Percentiles rank a stretch among this genome's conserved stretches.
Evolutionary conservation across 92 coral and sea anemone species (phyloP).

Genomic region (Galaxea fascicularis): DNA sequence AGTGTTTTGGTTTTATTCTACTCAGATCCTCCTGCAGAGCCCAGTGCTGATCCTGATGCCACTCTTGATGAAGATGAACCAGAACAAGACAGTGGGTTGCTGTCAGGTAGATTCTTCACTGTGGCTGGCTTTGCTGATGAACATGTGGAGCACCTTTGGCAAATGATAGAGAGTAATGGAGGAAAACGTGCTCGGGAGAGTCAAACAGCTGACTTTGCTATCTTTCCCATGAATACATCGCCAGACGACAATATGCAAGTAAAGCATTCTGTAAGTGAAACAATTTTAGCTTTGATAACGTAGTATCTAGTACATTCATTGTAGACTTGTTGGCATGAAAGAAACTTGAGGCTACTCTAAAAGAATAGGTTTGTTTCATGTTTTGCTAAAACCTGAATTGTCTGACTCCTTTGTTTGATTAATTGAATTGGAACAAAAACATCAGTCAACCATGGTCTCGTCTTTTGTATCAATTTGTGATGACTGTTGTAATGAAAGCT

Average conservation of each 20-base stretch:
- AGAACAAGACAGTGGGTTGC: slow-evolving; percentile 47
- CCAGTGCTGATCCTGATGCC: slow-evolving; percentile 70
- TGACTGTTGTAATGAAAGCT: too few species aligned
- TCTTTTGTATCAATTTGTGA: too few species aligned
- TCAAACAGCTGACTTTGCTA: slow-evolving; percentile 78
- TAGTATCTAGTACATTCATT: too few species aligned
- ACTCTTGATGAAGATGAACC: slow-evolving; percentile 58
- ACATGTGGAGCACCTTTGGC: slow-evolving; percentile 65
- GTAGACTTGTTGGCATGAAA: too few species aligned
- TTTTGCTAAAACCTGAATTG: too few species aligned
- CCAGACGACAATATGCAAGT: slow-evolving; percentile 45
- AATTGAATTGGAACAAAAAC: too few species aligned
- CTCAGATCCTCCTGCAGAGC: slow-evolving; percentile 14
- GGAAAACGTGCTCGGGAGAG: slow-evolving; percentile 57
- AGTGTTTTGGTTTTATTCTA: background rate
- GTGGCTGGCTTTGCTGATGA: slow-evolving; percentile 76
- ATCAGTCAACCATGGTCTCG: too few species aligned
- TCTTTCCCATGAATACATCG: slow-evolving; percentile 84
- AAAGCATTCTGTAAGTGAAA: slow-evolving; percentile 52
- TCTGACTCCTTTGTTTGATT: too few species aligned
- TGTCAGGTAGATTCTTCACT: slow-evolving; percentile 64
- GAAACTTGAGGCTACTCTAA: too few species aligned
- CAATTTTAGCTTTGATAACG: too few species aligned
- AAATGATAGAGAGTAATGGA: slow-evolving; percentile 74
- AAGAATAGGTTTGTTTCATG: too few species aligned